Conservation (phyloP, 30 jellyfish, hydroid and myxozoan species). For the Calvadosia cruxmelitensis region DNA sequence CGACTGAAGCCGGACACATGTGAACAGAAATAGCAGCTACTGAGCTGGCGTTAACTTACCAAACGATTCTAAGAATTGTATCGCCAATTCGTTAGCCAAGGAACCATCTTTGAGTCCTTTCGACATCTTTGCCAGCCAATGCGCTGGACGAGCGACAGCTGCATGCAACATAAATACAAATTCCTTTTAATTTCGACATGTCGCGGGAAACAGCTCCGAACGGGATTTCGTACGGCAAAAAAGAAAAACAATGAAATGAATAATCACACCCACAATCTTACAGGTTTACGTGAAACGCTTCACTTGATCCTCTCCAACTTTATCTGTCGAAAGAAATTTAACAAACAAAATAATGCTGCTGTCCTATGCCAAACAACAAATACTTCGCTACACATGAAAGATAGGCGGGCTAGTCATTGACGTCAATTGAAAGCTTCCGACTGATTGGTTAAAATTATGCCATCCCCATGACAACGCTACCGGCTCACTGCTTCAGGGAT, state of each 20-base stretch:
- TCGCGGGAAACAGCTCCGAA: too few species aligned
- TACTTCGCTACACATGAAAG: not conserved
- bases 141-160: not conserved
- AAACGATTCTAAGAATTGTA: not conserved
- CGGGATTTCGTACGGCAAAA: too few species aligned
- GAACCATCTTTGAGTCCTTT: not conserved
- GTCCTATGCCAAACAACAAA: not conserved
- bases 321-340: not conserved
- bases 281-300: not conserved
- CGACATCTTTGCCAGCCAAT: not conserved
- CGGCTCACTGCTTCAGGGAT: too few species aligned
- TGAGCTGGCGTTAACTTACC: not conserved
- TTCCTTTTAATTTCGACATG: too few species aligned
- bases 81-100: not conserved
- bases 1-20: too few species aligned
- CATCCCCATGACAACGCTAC: not conserved
- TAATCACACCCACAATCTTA: not conserved
- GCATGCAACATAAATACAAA: not conserved
- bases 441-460: not conserved
- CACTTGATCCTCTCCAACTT: not conserved
- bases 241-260: not conserved
- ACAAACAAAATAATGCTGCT: not conserved
- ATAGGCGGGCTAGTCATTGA: not conserved
- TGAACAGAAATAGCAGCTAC: too few species aligned
- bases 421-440: not conserved